phyloP scores from a whole-genome alignment of 1,140 invertebrate species.

The Pinna nobilis region DNA sequence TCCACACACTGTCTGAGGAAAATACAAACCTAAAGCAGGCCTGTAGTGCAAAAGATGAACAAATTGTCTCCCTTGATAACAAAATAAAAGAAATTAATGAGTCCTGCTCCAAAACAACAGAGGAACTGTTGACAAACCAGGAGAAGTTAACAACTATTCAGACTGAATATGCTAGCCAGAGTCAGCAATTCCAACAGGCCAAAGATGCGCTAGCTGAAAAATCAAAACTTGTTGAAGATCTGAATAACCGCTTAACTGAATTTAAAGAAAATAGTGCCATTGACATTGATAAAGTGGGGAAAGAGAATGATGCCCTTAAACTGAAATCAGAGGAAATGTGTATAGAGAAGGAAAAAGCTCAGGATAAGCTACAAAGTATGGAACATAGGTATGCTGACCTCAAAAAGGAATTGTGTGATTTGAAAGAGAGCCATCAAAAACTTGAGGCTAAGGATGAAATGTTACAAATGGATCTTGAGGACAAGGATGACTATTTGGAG shows the following conservation, averaged over 20 bases:
- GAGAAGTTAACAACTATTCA: not conserved
- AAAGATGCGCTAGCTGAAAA: not conserved
- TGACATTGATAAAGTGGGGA: not conserved
- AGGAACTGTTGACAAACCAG: not conserved
- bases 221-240: not conserved
- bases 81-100: not conserved
- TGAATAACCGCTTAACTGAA: not conserved
- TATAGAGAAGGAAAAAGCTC: slow-evolving; percentile 31
- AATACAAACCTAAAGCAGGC: not conserved
- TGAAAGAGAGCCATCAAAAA: slow-evolving; percentile 34
- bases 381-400: slow-evolving; percentile 25
- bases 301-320: slow-evolving; percentile 2
- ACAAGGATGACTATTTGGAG: slow-evolving; percentile 41
- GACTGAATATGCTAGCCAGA: not conserved
- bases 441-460: slow-evolving; percentile 54
- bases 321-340: slow-evolving; percentile 1
- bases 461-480: slow-evolving; percentile 60
- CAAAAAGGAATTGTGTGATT: slow-evolving; percentile 5
- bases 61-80: not conserved
- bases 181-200: not conserved
- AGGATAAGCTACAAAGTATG: slow-evolving; percentile 18
- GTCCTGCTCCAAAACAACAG: no score
- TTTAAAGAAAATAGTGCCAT: not conserved
- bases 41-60: not conserved
- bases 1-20: not conserved